phyloP scores from a whole-genome alignment of 2,888 invertebrate species.

The Seladonia tumulorum region DNA sequence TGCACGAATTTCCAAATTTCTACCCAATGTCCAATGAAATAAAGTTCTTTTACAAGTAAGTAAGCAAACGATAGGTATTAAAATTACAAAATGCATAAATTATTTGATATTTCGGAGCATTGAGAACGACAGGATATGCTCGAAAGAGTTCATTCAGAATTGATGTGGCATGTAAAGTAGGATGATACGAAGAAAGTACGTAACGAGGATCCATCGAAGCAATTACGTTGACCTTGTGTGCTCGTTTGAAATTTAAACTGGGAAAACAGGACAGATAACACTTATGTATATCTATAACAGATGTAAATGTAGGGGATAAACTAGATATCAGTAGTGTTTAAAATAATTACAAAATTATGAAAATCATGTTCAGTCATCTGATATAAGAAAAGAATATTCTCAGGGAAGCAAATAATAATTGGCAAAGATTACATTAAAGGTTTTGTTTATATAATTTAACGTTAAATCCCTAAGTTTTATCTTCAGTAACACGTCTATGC shows the following conservation, averaged over 20 bases:
- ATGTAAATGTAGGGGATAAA: neutral
- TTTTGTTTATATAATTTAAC: too few species aligned
- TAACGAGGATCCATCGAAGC: conserved; percentile 1
- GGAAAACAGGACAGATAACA: neutral
- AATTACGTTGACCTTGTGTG: conserved; percentile 34
- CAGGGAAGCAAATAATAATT: too few species aligned
- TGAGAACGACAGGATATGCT: neutral
- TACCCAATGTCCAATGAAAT: neutral
- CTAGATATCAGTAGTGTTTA: neutral
- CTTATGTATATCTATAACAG: neutral
- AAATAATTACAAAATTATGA: neutral
- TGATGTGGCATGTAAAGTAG: conserved; percentile 35
- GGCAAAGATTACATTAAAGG: too few species aligned
- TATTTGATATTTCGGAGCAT: neutral
- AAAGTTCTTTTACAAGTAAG: too few species aligned
- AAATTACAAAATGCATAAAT: neutral
- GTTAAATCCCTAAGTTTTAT: too few species aligned
- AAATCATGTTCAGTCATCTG: neutral
- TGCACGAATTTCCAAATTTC: neutral
- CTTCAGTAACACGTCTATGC: neutral
- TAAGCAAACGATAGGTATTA: neutral
- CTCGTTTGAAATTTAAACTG: conserved; percentile 22
- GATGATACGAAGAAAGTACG: conserved; percentile 34
- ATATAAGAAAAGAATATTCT: neutral
- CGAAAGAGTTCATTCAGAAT: neutral